A percentile compares a stretch with the other conserved stretches of the same genome.
Conservation (phyloP, 92 coral and sea anemone species). For the Zoanthus sociatus region DNA sequence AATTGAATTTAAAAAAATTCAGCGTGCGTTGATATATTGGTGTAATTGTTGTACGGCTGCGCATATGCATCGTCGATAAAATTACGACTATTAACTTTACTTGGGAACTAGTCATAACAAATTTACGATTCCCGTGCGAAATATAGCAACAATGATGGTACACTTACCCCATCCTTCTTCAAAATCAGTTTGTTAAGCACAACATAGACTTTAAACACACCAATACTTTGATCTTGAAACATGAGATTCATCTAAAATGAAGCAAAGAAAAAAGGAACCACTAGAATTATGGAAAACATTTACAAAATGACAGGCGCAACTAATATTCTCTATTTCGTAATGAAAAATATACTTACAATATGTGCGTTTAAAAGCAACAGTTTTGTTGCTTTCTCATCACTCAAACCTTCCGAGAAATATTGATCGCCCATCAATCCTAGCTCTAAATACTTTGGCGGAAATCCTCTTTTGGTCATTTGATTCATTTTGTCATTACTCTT, state of each 20-base stretch:
- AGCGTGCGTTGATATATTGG: no score
- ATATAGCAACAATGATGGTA: neutral
- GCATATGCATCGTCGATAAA: no score
- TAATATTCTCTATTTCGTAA: no score
- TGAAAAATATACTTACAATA: slow-evolving; percentile 67
- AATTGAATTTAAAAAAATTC: no score
- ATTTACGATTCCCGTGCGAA: no score
- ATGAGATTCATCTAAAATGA: slow-evolving; percentile 66
- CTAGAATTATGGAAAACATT: neutral
- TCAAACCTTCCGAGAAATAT: slow-evolving; percentile 60
- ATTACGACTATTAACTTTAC: no score
- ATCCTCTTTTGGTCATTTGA: slow-evolving; percentile 16
- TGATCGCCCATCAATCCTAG: slow-evolving; percentile 86
- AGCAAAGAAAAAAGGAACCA: neutral
- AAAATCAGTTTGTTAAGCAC: slow-evolving; percentile 73
- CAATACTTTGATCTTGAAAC: slow-evolving; percentile 83
- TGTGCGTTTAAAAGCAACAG: slow-evolving; percentile 77
- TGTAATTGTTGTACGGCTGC: no score
- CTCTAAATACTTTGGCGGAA: slow-evolving; percentile 75
- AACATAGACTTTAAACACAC: slow-evolving; percentile 70
- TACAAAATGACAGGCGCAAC: neutral
- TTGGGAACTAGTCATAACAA: no score
- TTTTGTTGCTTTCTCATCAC: slow-evolving; percentile 59
- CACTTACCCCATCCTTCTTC: slow-evolving; percentile 74
- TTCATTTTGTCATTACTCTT: slow-evolving; percentile 19